Base-by-base conservation (phyloP, 2,113 vertebrate species). In the Plecotus auritus region DNA sequence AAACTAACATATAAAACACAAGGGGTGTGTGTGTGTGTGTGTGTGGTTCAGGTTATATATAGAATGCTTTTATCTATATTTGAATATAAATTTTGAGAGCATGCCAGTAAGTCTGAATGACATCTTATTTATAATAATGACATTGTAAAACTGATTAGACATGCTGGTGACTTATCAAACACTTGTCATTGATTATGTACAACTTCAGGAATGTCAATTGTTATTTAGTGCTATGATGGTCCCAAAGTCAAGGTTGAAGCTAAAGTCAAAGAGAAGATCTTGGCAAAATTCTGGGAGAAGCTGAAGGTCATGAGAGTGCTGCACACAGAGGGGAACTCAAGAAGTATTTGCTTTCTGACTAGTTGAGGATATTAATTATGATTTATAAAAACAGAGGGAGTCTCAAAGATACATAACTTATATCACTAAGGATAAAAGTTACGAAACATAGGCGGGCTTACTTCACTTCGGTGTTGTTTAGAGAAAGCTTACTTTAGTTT, bases 51-150 rank as follows among this genome's bases (percentile, higher is more conserved):
- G 22, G 11, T 78, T 83, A 32, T 1, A 64, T 67, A 9, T 70
- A 89, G 87, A 86, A 94, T 95, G 84, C 72, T 97, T 95, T 95
- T 93, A 84, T 93, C 23, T 87, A 74, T 83, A 95, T 88, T 93
- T 86, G 51, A 94, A 88, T 94, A 40, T 88, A 94, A 94, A 91
- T 77, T 91, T 88, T 94, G 42, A 87, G 23, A 93, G 35, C 88
- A 72, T 76, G 54, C 74, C 80, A 87, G 86, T 96, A 95, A 96
- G 86, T 95, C 84, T 76, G 76, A 90, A 91, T 87, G 95, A 76
- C 73, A 94, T 86, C 51, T 82, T 93, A 88, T 91, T 94, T 97
- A 30, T 85, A 80, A 89, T 83, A 93, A 28, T 49, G 67, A 67
- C 17, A 35, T 96, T 84, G 70, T 87, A 96, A 80, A 54, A 45